Conservation (phyloP, 2,113 vertebrate genomes). For the Cyrtonyx montezumae region DNA sequence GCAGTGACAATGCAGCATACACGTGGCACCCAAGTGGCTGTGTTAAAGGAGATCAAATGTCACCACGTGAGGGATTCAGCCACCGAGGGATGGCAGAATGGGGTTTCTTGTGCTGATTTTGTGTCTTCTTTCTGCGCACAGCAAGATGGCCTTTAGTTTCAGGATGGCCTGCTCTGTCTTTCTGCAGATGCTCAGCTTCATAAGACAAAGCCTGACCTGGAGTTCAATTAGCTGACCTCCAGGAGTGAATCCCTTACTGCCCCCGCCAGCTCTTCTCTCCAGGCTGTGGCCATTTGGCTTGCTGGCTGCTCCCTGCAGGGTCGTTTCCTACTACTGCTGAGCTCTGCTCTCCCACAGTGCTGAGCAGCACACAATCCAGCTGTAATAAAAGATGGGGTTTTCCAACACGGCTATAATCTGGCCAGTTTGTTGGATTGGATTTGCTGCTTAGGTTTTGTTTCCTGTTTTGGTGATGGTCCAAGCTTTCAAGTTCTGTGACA, state of each 20-base stretch:
- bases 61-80: not conserved
- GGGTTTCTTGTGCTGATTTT: not conserved
- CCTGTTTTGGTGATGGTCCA: slow-evolving; percentile 36
- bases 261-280: not conserved
- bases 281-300: not conserved
- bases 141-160: not conserved
- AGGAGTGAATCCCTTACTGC: not conserved
- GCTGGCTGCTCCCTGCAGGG: slow-evolving; percentile 12
- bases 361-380: not conserved
- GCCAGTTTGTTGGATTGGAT: not conserved
- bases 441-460: slow-evolving; percentile 34
- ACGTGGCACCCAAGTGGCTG: not conserved
- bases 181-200: not conserved
- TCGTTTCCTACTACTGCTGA: slow-evolving; percentile 12
- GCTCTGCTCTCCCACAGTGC: not conserved
- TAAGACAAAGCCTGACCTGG: not conserved
- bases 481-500: not conserved
- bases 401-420: not conserved
- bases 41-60: not conserved
- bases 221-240: not conserved
- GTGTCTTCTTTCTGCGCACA: not conserved
- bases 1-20: not conserved
- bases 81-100: not conserved
- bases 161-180: not conserved
- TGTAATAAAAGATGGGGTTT: not conserved